Percentiles rank a stretch among this genome's conserved stretches.
phyloP scores from a whole-genome alignment of 1,140 invertebrate genomes.

The Zaprionus lachaisei region DNA sequence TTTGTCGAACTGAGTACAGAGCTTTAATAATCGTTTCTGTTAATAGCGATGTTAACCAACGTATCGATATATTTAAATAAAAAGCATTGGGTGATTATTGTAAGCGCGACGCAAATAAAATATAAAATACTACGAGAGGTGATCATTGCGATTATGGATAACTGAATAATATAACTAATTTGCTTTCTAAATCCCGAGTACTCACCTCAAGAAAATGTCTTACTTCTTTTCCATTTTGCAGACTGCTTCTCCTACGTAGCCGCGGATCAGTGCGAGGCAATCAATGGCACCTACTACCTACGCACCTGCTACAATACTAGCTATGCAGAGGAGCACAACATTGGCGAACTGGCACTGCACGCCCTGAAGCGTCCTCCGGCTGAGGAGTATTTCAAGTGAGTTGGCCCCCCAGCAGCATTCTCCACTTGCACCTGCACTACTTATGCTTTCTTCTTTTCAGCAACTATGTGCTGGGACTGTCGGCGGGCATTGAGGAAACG shows the following conservation, averaged over 20 bases:
- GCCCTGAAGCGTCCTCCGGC: slow-evolving; percentile 89
- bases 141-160: too few species aligned
- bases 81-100: not conserved
- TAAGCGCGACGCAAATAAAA: not conserved
- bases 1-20: too few species aligned
- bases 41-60: not conserved
- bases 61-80: not conserved
- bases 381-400: slow-evolving; percentile 94
- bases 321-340: slow-evolving; percentile 85
- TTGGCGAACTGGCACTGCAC: slow-evolving; percentile 85
- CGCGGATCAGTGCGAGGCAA: slow-evolving; percentile 86
- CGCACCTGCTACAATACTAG: slow-evolving; percentile 86
- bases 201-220: too few species aligned
- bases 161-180: too few species aligned
- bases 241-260: slow-evolving; percentile 89
- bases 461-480: slow-evolving; percentile 90
- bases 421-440: slow-evolving; percentile 29
- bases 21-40: too few species aligned
- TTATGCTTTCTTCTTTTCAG: slow-evolving; percentile 81
- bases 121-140: not conserved
- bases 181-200: too few species aligned
- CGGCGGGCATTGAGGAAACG: slow-evolving; percentile 90
- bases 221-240: slow-evolving; percentile 56
- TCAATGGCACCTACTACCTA: slow-evolving; percentile 89
- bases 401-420: slow-evolving; percentile 50